These are phyloP conservation scores for Gambelia wislizenii DNA, from an alignment of 2,797 vertebrate genomes.

Conservation along the genomic window DNA sequence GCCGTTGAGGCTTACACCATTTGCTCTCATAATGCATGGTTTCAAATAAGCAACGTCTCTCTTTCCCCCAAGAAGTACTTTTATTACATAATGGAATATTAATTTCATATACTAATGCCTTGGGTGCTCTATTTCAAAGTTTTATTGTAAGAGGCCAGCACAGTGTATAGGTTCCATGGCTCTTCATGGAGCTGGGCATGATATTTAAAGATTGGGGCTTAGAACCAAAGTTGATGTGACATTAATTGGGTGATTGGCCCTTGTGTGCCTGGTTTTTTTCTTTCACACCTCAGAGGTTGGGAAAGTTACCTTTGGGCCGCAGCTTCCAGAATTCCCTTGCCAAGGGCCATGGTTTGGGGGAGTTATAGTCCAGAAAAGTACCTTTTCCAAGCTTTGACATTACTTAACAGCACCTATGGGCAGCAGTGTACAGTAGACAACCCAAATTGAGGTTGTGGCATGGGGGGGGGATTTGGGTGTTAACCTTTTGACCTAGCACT, in stretches of 20 bases:
- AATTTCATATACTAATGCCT: not conserved
- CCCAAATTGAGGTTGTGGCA: not conserved
- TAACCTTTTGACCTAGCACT: no score
- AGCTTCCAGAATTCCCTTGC: no score
- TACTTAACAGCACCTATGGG: not conserved
- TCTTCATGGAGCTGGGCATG: not conserved
- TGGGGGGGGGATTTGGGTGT: no score
- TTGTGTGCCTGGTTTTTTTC: not conserved
- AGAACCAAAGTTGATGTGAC: fast-evolving
- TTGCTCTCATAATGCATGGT: not conserved
- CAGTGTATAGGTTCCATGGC: not conserved
- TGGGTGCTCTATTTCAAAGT: not conserved
- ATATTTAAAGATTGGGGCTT: not conserved
- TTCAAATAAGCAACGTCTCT: conserved; percentile 2
- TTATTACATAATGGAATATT: conserved; percentile 20
- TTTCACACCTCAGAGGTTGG: no score
- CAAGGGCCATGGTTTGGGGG: no score
- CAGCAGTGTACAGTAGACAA: not conserved
- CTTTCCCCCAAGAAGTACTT: conserved; percentile 11
- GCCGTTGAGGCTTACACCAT: not conserved
- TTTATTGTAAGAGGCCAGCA: not conserved
- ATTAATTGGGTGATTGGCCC: not conserved
- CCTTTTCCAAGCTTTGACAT: not conserved
- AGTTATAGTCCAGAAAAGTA: no score
- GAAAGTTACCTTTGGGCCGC: no score